Evolutionary conservation across 2,797 vertebrate species (phyloP).

Genomic region (Chaenodraco wilsoni): DNA sequence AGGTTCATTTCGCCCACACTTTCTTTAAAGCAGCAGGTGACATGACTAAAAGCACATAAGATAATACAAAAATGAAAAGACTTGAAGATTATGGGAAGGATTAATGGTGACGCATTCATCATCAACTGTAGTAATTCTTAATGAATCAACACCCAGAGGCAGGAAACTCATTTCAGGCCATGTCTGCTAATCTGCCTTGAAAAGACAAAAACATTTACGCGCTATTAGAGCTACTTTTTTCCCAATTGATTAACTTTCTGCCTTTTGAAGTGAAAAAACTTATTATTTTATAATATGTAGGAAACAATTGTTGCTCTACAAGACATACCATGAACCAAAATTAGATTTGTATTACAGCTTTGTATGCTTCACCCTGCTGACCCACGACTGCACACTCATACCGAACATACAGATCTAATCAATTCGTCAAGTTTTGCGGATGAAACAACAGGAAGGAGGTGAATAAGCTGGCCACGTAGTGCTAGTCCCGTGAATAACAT

Average conservation of each 20-base stretch:
- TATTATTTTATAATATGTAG: not conserved
- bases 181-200: not conserved
- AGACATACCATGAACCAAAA: no score
- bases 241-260: not conserved
- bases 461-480: no score
- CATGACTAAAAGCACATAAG: slow-evolving; percentile 33
- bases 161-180: not conserved
- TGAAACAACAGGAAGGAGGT: no score
- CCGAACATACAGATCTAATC: no score
- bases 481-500: no score
- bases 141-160: slow-evolving; percentile 33
- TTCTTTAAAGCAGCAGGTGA: slow-evolving; percentile 55
- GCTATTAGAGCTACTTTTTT: not conserved
- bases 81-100: slow-evolving; percentile 45
- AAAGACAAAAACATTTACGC: slow-evolving; percentile 9
- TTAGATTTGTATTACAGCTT: no score
- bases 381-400: no score
- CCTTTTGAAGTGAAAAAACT: not conserved
- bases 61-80: slow-evolving; percentile 22
- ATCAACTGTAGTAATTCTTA: slow-evolving; percentile 20
- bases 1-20: slow-evolving; percentile 41
- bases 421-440: no score
- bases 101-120: slow-evolving; percentile 27
- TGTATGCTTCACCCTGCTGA: no score
- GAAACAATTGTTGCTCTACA: no score